Percentiles rank a stretch among this genome's conserved stretches.
phyloP scores from a whole-genome alignment of 2,797 vertebrate genomes.

The Hypotaenidia philippensis region DNA sequence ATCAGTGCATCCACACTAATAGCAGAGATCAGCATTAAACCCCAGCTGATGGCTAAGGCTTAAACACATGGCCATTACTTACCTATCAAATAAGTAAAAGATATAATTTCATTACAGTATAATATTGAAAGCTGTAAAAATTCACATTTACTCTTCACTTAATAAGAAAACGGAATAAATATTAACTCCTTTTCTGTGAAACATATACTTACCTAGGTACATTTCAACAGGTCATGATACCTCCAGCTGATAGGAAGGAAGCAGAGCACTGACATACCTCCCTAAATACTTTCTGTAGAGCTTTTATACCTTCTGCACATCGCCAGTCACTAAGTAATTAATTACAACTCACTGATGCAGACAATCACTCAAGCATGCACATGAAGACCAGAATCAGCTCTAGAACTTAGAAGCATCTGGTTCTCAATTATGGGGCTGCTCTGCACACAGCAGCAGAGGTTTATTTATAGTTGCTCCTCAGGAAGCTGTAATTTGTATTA shows the following conservation, averaged over 20 bases:
- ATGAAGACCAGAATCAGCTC: not conserved
- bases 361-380: not conserved
- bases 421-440: not conserved
- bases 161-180: not conserved
- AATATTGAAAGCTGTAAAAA: not conserved
- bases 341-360: constrained; percentile 3
- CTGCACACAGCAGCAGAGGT: not conserved
- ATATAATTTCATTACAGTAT: not conserved
- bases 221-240: not conserved
- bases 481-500: constrained; percentile 55
- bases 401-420: constrained; percentile 1
- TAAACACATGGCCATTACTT: not conserved
- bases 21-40: not conserved
- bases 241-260: not conserved
- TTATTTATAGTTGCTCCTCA: constrained; percentile 54
- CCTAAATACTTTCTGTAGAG: not conserved
- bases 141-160: not conserved
- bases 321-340: constrained; percentile 18
- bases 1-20: not conserved
- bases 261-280: not conserved
- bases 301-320: not conserved
- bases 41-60: not conserved
- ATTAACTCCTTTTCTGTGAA: not conserved
- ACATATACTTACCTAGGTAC: not conserved
- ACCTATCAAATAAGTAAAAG: not conserved